phyloP scores from a whole-genome alignment of 2,888 invertebrate genomes.

The Parnassius apollo region DNA sequence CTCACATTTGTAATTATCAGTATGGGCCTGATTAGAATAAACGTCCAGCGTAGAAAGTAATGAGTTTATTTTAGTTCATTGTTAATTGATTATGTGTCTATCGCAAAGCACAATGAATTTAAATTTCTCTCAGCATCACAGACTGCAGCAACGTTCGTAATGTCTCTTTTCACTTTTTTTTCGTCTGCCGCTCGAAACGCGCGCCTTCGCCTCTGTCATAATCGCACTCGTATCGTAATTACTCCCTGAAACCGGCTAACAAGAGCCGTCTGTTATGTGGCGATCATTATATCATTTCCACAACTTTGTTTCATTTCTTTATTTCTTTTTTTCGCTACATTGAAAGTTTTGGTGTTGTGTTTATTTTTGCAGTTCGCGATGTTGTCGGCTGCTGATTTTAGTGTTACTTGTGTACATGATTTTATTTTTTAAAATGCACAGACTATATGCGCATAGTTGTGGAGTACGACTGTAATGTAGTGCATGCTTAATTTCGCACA shows the following conservation, averaged over 20 bases:
- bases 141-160: slow-evolving; percentile 43
- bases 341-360: slow-evolving; percentile 73
- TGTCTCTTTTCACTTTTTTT: slow-evolving; percentile 76
- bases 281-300: slow-evolving; percentile 42
- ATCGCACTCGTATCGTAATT: slow-evolving; percentile 52
- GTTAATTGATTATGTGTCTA: slow-evolving; percentile 49
- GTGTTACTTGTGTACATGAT: slow-evolving; percentile 67
- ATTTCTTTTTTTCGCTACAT: slow-evolving; percentile 67
- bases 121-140: slow-evolving; percentile 63
- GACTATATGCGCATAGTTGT: slow-evolving; percentile 61
- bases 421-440: slow-evolving; percentile 72
- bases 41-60: slow-evolving; percentile 26
- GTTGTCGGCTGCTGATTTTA: slow-evolving; percentile 68
- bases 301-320: slow-evolving; percentile 59
- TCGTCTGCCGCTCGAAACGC: slow-evolving; percentile 61
- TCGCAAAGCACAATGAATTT: slow-evolving; percentile 53
- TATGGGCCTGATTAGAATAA: slow-evolving; percentile 8
- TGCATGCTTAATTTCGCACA: slow-evolving; percentile 75
- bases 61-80: slow-evolving; percentile 34
- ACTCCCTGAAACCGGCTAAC: slow-evolving; percentile 48
- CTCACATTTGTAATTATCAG: too few relatives aligned
- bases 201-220: slow-evolving; percentile 58
- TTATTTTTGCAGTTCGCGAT: slow-evolving; percentile 64
- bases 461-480: slow-evolving; percentile 70
- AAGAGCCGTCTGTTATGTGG: slow-evolving; percentile 42